Percentiles rank a stretch among this genome's conserved stretches.
These are phyloP conservation scores for Isaurus tuberculatus DNA, from an alignment of 92 coral and sea anemone species.

Conservation along the genomic window DNA sequence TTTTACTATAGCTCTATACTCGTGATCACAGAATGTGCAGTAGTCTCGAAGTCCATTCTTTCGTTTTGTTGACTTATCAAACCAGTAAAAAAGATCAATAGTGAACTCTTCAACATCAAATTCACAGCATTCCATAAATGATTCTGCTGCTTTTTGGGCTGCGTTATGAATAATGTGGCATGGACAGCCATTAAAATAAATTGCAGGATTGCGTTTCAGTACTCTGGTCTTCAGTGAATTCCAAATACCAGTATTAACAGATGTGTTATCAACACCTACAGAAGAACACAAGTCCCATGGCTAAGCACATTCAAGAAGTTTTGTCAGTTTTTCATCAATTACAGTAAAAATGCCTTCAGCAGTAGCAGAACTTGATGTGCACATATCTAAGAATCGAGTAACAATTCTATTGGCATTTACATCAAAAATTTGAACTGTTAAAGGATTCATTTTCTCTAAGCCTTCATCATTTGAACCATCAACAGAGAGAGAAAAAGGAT, in stretches of 20 bases:
- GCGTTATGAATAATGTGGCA: conserved; percentile 34
- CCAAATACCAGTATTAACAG: conserved; percentile 38
- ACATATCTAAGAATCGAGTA: conserved; percentile 43
- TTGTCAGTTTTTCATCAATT: conserved; percentile 42
- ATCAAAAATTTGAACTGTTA: conserved; percentile 35
- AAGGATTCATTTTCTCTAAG: conserved; percentile 41
- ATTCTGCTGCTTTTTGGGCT: conserved; percentile 39
- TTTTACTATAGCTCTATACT: not conserved
- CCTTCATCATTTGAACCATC: conserved; percentile 48
- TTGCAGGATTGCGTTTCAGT: conserved; percentile 23
- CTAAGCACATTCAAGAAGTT: conserved; percentile 31
- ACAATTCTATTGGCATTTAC: conserved; percentile 42
- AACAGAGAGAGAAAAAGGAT: conserved; percentile 30
- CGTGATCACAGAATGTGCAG: conserved; percentile 3
- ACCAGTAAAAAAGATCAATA: not conserved
- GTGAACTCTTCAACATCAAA: conserved; percentile 44
- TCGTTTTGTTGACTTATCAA: conserved; percentile 44
- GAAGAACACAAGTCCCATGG: conserved; percentile 52
- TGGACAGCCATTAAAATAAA: conserved; percentile 48
- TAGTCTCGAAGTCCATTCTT: conserved; percentile 11
- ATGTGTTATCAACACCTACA: conserved; percentile 47
- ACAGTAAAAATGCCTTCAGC: conserved; percentile 46
- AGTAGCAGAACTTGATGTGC: conserved; percentile 43
- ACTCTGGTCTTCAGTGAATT: conserved; percentile 44
- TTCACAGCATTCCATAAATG: conserved; percentile 28